Evolutionary conservation across 2,113 vertebrate genomes (phyloP), one percentile per base, ranked within the genome.

Genomic region (Rynchops niger): DNA sequence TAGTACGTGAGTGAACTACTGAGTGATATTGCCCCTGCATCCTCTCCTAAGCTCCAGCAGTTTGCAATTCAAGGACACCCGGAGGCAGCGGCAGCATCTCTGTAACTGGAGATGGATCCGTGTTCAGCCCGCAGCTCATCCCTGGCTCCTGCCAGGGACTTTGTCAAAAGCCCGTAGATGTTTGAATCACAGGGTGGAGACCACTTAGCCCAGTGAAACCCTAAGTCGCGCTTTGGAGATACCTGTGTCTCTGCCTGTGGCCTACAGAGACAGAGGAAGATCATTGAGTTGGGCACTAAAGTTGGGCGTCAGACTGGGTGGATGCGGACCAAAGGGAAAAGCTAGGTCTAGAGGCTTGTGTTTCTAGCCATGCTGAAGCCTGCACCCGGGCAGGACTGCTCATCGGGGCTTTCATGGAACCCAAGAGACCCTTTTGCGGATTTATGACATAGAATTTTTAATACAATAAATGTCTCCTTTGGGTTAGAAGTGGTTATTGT

Each of bases 321-420:
- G 45, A 21, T 36, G 80, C 5, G 7, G 36, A 36, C 11, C 19
- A 58, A 53, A 73, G 30, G 19, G 25, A 55, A 26, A 34, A 61
- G 32, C 30, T 42, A 4, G 30, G 61, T 70, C 50, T 34, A 70
- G 53, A 50, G 21, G 21, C 9, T n/a, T 43, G 59, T 6, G 1
- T 52, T 61, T 77, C 23, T 58, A 26, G 32, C 2, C 2, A 3
- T 53, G 36, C 58, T 80, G 30, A 52, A 88, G 32, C 34, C 42
- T 70, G 7, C 7, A 4, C 19, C 32, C 7, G 18, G 32, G 34
- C 74, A 72, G 47, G 30, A n/a, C 56, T 29, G 22, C 30, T 80
- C 4, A 3, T 22, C 11, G 1, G 12, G 14, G 9, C 65, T 70
- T 38, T 34, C 1, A 0, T 78, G 58, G 49, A 61, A 11, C 11